Evolutionary conservation across 2,888 invertebrate species (phyloP), one percentile per base, ranked within the genome.

Genomic region (Idaea straminata): DNA sequence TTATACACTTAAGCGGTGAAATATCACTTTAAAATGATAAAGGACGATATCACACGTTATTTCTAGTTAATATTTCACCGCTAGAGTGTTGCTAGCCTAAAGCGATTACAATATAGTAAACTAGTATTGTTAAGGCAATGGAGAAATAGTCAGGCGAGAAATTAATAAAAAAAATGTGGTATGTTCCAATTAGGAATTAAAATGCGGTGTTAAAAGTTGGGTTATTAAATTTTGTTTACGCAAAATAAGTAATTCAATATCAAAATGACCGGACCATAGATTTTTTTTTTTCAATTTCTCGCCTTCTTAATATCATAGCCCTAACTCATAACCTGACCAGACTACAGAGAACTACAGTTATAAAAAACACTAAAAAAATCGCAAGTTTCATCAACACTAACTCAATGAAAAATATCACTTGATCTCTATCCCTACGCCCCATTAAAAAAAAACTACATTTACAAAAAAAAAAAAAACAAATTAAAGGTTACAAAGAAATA

Each of bases 91-190:
- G 80, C 84, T 87, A 89, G 89, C 80, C 86, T 90, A 90, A 88
- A 87, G 90, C 89, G 87, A 87, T 86, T 85, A 86, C 82, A 81
- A 81, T 81, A 84, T 79, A 82, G 81, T 87, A 86, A 87, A 79
- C 85, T 88, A 88, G 83, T 82, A 79, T 82, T 80, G 77, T 71
- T 80, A 84, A 84, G 47, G 47, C 5, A 0, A 47, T 47, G 47
- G 10, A 25, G 25, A 7, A 36, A 47, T 13, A 47, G 47, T 5
- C 13, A 4, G 47, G 10, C 13, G 47, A 47, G 6, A 47, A 47
- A 47, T 47, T 36, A 36, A 36, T 7, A 13, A 13, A 47, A 47
- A 47, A 5, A 36, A 10, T 36, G 10, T 47, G 1, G 6, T 47
- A 47, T 47, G 10, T 5, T 3, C 10, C 3, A 47, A 47, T 47